These are phyloP conservation scores for Tetropium fuscum DNA, from an alignment of 2,888 invertebrate genomes.

Conservation along the genomic window DNA sequence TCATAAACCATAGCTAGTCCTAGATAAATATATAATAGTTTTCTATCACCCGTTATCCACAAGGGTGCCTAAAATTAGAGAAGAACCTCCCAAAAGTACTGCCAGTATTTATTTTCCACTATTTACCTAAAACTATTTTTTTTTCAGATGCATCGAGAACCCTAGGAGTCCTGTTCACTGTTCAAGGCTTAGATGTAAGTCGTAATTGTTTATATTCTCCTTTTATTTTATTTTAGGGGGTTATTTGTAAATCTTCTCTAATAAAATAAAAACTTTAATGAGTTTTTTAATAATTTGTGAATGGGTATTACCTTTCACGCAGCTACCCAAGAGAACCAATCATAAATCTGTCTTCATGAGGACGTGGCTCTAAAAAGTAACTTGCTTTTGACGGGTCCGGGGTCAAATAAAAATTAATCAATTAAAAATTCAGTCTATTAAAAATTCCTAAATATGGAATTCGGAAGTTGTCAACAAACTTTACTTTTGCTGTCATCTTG, in stretches of 20 bases:
- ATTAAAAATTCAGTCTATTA: too few relatives aligned
- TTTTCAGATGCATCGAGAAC: slow-evolving; percentile 19
- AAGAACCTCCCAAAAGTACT: too few relatives aligned
- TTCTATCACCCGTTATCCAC: too few relatives aligned
- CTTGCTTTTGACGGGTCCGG: too few relatives aligned
- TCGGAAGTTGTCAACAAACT: not conserved
- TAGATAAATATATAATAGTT: too few relatives aligned
- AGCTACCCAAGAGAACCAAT: not conserved
- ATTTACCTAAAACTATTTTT: too few relatives aligned
- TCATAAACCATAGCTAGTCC: too few relatives aligned
- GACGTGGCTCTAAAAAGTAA: not conserved
- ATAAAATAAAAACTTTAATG: not conserved
- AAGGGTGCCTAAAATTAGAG: too few relatives aligned
- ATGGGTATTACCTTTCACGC: not conserved
- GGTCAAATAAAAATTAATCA: too few relatives aligned
- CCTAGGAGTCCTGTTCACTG: slow-evolving; percentile 7
- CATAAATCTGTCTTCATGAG: not conserved
- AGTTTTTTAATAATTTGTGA: not conserved
- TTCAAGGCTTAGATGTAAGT: slow-evolving; percentile 12
- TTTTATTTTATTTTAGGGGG: too few relatives aligned
- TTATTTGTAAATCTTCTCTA: not conserved
- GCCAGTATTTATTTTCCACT: too few relatives aligned
- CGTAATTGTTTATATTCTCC: too few relatives aligned
- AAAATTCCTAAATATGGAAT: not conserved
- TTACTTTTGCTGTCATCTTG: not conserved